Evolutionary conservation across 1,140 invertebrate genomes (phyloP), one percentile per base, ranked within the genome.

Genomic region (Drosophila seguyi): DNA sequence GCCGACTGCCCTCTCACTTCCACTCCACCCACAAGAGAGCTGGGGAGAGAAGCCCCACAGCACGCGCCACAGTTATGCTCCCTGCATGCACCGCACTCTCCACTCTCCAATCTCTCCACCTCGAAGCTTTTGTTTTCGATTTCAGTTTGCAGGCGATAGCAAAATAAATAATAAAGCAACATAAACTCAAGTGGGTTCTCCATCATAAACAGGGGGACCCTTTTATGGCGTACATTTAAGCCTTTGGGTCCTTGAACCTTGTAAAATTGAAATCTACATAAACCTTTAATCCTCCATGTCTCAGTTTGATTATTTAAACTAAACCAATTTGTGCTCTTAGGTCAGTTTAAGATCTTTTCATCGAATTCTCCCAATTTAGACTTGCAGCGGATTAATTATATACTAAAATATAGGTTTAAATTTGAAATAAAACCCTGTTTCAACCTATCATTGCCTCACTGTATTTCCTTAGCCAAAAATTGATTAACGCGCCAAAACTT

Each of bases 51-150:
- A 41, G 41, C 5, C 48, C 20, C 39, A 38, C 59, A 63, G 69
- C 73, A 75, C 73, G 73, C 73, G 73, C 73, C 73, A 69, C 44
- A 6, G 66, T 53, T 66, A 69, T 69, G 61, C 31, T 66, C 25
- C 31, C 22, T 62, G 14, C 25, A n/a, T 42, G 27, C 48, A 27
- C 48, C 29, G 16, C 25, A 42, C 60, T 65, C 38, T 45, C 6
- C 22, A 45, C 14, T 25, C n/a, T 16, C 16, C 38, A 25, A 3
- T 47, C 44, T 47, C 38, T 29, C 31, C 27, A 25, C 52, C 27
- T 48, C 16, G 44, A 13, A 31, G 68, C 63, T 42, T 68, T 68
- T 60, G 45, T 41, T 67, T 55, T 50, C 29, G 45, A 36, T 66
- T 50, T 20, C 34, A 16, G 5, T 66, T 61, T 45, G 22, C 38